Evolutionary conservation across 2,888 invertebrate species (phyloP), one percentile per base, ranked within the genome.

Genomic region (Chrysina gloriosa): DNA sequence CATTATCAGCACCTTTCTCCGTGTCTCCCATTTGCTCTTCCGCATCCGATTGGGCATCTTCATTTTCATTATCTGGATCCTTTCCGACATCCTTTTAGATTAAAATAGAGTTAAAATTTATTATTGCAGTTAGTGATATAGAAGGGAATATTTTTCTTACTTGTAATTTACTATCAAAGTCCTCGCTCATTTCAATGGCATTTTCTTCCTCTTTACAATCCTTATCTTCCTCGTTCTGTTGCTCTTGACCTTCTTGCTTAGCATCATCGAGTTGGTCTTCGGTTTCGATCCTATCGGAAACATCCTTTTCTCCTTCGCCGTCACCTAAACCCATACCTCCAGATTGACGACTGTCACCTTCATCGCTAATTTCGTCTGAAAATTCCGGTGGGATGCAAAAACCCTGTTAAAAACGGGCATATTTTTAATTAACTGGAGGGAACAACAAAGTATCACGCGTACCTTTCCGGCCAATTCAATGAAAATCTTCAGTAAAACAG

Each of bases 11-110:
- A n/a, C 89, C 91, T 76, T 92, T 90, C 71, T 93, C 95, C 0
- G 94, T 94, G 67, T 98, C 96, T 19, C 97, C 98, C 95, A 98
- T 97, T 86, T 98, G 92, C 80, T 98, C 97, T 73, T 98, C 97
- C 1, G 93, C 85, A 74, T 98, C 93, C 16, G 94, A 92, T 70
- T 92, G 85, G 0, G 87, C 85, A 0, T 85, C 83, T 9, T 91
- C 86, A 0, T 88, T 85, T 0, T 88, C 88, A 19, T 90, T 87
- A 2, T 89, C 89, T 67, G 63, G 48, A 34, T 72, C 69, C 83
- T 90, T 87, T 2, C 93, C 92, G 11, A 92, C 84, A 77, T 97
- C 91, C 72, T 84, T 29, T 1, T 2, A 45, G 47, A 50, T 19
- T 16, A 25, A 56, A 19, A 19, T n/a, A 42, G 39, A 50, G 2